These are phyloP conservation scores for Drosophila mettleri DNA, from an alignment of 2,888 invertebrate genomes.

Conservation along the genomic window DNA sequence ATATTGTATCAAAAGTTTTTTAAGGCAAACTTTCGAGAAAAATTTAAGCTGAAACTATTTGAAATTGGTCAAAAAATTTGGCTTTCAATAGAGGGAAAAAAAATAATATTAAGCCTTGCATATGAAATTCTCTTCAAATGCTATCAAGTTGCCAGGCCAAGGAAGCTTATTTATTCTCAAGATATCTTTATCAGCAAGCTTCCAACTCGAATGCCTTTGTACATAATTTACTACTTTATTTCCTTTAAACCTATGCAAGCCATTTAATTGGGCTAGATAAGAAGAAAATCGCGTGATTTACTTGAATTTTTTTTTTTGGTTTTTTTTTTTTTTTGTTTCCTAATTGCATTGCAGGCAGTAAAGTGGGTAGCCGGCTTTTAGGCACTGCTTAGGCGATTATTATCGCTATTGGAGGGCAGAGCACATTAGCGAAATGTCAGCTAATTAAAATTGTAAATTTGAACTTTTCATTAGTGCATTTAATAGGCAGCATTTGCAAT, in stretches of 20 bases:
- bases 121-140: background rate
- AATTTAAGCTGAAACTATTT: background rate
- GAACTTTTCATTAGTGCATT: slow-evolving; percentile 60
- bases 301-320: slow-evolving; percentile 20
- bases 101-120: background rate
- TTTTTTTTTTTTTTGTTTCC: slow-evolving; percentile 5
- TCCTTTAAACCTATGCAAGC: background rate
- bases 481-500: slow-evolving; percentile 48
- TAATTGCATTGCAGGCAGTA: slow-evolving; percentile 23
- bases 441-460: slow-evolving; percentile 75
- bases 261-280: slow-evolving; percentile 18
- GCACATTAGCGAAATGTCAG: slow-evolving; percentile 60
- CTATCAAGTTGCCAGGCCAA: background rate
- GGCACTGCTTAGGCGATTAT: slow-evolving; percentile 24
- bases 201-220: background rate
- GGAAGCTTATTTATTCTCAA: background rate
- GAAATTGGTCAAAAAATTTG: background rate
- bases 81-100: background rate
- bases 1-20: background rate
- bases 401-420: slow-evolving; percentile 41
- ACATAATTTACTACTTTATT: background rate
- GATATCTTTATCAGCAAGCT: background rate
- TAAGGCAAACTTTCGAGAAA: background rate
- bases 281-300: slow-evolving; percentile 38
- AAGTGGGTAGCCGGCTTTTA: slow-evolving; percentile 35